Conservation (phyloP, 2,113 vertebrate genomes). For the Anhinga anhinga region DNA sequence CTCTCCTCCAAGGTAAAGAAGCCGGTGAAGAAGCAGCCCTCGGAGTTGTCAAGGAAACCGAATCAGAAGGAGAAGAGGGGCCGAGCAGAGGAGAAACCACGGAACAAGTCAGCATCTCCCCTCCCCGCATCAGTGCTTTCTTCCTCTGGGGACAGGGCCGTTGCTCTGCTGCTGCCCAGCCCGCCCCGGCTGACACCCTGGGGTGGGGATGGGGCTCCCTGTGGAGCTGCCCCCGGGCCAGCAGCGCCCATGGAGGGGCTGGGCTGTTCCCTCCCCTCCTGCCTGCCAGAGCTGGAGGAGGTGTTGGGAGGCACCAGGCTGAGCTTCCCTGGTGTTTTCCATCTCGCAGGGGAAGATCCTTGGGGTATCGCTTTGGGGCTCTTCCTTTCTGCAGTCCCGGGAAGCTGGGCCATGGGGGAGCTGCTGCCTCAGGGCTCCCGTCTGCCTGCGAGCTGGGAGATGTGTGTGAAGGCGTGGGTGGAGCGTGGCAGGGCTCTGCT, state of each 20-base stretch:
- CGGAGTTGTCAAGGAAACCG: slow-evolving; percentile 81
- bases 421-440: background rate
- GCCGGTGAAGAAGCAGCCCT: slow-evolving; percentile 72
- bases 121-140: rapidly evolving
- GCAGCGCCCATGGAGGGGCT: background rate
- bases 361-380: background rate
- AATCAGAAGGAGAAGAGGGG: slow-evolving; percentile 87
- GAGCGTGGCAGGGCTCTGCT: background rate
- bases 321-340: background rate
- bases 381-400: background rate
- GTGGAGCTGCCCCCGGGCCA: background rate
- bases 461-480: background rate
- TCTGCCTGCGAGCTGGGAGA: background rate
- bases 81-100: slow-evolving; percentile 83
- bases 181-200: rapidly evolving
- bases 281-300: background rate
- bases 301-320: background rate
- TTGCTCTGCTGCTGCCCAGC: background rate
- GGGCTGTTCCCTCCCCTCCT: background rate
- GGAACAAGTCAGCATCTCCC: slow-evolving; percentile 76
- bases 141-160: background rate
- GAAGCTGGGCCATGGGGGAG: background rate
- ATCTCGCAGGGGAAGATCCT: background rate
- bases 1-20: slow-evolving; percentile 82
- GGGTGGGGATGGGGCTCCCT: background rate